A percentile compares a stretch with the other conserved stretches of the same genome.
These are phyloP conservation scores for Mormoops blainvillei DNA, from an alignment of 2,113 vertebrate genomes.

Conservation along the genomic window DNA sequence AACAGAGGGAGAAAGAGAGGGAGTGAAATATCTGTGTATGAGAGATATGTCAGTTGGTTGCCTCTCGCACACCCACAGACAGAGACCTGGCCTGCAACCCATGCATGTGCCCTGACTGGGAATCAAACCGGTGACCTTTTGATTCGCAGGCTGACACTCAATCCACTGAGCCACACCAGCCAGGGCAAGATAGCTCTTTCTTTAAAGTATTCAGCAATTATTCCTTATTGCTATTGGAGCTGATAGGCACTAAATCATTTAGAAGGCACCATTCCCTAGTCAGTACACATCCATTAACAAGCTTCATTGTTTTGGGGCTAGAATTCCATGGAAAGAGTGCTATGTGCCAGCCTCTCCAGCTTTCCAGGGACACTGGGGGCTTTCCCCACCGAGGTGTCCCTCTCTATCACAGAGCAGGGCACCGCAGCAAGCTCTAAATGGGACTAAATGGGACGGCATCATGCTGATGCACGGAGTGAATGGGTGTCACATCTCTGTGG, in stretches of 20 bases:
- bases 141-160: too few relatives aligned
- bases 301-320: neutral
- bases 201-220: neutral
- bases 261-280: neutral
- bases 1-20: too few relatives aligned
- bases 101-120: too few relatives aligned
- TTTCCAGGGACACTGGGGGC: neutral
- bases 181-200: neutral
- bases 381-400: neutral
- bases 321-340: neutral
- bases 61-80: too few relatives aligned
- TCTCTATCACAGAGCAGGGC: neutral
- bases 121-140: too few relatives aligned
- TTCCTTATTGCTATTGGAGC: neutral
- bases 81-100: too few relatives aligned
- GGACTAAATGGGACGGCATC: neutral
- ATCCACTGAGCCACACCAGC: too few relatives aligned
- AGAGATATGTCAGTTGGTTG: too few relatives aligned
- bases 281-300: neutral
- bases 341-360: neutral
- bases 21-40: too few relatives aligned
- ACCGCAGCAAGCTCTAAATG: neutral
- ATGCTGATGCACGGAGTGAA: neutral
- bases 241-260: neutral
- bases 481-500: neutral